Evolutionary conservation across 2,888 invertebrate species (phyloP), one percentile per base, ranked within the genome.

Genomic region (Athalia cordata): DNA sequence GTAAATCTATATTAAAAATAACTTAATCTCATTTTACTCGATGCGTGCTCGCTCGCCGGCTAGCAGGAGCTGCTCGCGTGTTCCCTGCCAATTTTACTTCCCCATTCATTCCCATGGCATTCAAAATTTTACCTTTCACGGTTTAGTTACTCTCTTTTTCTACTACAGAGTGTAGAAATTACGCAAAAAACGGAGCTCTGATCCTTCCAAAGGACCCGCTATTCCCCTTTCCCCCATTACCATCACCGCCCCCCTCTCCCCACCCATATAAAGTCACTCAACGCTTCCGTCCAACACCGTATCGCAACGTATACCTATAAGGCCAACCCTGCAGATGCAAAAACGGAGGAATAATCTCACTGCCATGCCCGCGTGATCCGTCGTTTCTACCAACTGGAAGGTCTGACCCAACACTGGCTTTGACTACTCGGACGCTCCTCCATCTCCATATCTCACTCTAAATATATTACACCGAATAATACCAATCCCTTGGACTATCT

Each of bases 1-100:
- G 52, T 68, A 29, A 55, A 52, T 68, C 68, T 68, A 52, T 68
- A 68, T 68, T 68, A 68, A 68, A 68, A 68, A 68, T 68, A 68
- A 68, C 68, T 55, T 68, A 68, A 68, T 68, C 68, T 55, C 52
- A 29, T 68, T 68, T 55, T 55, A 68, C 52, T 68, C 55, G 9
- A 47, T 0, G 55, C 29, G 52, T 68, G 9, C 50, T 50, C 52
- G 43, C 68, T 29, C 7, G 29, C 29, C 55, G 29, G 9, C 8
- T n/a, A n/a, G 55, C 55, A 0, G n/a, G 3, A n/a, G 55, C 11
- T 47, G 15, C 52, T 29, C 29, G 29, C 29, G 29, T 29, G 29
- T 29, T 29, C 29, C 29, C 29, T 29, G 29, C 29, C 29, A 2
- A 29, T 2, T 29, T 29, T 29, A 29, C 29, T 29, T 29, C 29